Evolutionary conservation across 2,797 vertebrate species (phyloP).

Genomic region (Caiman crocodilus): DNA sequence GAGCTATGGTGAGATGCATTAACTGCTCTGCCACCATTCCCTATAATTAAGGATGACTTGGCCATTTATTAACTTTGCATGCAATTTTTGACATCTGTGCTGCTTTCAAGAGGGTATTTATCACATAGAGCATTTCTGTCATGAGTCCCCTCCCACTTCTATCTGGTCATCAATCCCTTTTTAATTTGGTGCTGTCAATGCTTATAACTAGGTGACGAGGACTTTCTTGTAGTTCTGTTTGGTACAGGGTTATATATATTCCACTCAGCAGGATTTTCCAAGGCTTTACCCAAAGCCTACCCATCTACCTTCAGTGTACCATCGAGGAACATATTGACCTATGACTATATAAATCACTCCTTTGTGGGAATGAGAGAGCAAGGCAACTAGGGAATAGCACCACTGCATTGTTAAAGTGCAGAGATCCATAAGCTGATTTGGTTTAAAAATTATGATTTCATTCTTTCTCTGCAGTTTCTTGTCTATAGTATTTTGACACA

Average conservation of each 20-base stretch:
- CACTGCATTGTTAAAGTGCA: neutral
- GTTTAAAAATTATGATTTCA: neutral
- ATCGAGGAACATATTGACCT: neutral
- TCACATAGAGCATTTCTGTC: neutral
- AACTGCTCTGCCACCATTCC: too few species aligned
- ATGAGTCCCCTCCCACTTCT: rapidly evolving
- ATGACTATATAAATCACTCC: conserved; percentile 8
- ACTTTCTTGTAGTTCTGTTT: neutral
- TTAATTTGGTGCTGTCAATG: neutral
- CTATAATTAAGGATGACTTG: neutral
- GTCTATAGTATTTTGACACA: neutral
- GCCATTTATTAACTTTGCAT: neutral
- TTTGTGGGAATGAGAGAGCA: neutral
- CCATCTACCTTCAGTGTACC: conserved; percentile 5
- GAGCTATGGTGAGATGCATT: too few species aligned
- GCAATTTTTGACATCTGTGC: neutral
- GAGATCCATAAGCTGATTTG: neutral
- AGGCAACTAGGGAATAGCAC: neutral
- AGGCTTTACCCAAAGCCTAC: neutral
- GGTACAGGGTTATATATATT: neutral
- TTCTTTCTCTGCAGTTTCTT: neutral
- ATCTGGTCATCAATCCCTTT: rapidly evolving
- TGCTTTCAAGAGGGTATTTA: neutral
- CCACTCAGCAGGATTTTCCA: neutral
- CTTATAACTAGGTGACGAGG: neutral